Base-by-base conservation (phyloP, 1,140 invertebrate genomes). In the Tachypleus tridentatus region DNA sequence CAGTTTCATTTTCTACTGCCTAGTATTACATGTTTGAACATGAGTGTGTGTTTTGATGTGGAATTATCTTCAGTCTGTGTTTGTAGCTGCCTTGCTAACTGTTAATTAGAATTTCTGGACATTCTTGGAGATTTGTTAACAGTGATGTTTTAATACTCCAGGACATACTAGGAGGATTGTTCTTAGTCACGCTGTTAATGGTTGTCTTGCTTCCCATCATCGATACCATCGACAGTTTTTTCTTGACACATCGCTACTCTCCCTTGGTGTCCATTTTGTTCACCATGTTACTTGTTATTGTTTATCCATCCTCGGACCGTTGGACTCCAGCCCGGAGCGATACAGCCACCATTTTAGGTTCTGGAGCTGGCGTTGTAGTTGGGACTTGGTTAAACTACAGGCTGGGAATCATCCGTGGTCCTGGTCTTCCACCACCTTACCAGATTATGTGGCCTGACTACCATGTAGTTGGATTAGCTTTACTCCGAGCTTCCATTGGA, bases 291-390 rank as follows among this genome's bases (percentile, higher is more conserved):
- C 78, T 85, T 59, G 84, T 89, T 62, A 76, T 86, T 63, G 85
- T 85, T 74, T 54, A 54, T n/a, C 82, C 82, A 61, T 76, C 78
- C 62, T 85, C 85, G 57, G 83, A 86, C 64, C 85, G 83, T 68
- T 90, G 88, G 87, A 90, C 88, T 47, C 88, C 88, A 11, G 89
- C 89, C 49, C 90, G 91, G 74, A 88, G 89, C 49, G 91, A 95
- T 75, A 92, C 91, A 3, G 85, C 88, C 6, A 85, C 90, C 78
- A 87, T 92, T 61, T 77, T 93, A 58, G 87, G 86, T 48, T 86
- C 90, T 5, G 85, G 84, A 65, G 83, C 85, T n/a, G 91, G 91
- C 54, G 79, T 91, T 60, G 81, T 87, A 58, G 76, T 83, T 6
- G 91, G 89, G n/a, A 82, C 87, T 3, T 93, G 90, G 89, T 77